Base-by-base conservation (phyloP, 2,113 vertebrate species). In the Percopsis transmontana region DNA sequence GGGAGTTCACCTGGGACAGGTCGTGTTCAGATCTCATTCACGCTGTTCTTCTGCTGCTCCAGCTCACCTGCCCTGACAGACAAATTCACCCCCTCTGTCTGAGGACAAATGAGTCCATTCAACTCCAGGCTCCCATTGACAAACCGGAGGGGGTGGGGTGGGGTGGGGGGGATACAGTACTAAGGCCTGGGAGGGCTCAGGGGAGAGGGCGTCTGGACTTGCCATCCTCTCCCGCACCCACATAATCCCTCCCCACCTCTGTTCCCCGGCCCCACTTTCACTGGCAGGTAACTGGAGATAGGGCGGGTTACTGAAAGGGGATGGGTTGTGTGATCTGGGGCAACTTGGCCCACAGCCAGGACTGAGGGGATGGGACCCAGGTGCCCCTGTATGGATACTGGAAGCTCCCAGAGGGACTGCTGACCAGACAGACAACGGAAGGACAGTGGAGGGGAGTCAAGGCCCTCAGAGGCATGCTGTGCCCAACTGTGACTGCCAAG, bases 31-130 rank as follows among this genome's bases (percentile, higher is more conserved):
- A 57, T 76, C 80, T 85, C 73, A 82, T 84, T 88, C 79, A 77
- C 63, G 63, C 76, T 60, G 68, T 74, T 58, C 21, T 53, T 71
- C 80, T 80, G 70, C 81, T 61, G 74, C 45, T 68, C 70, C 87
- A 82, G 84, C 85, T 90, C 84, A 82, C 87, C 81, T 89, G 85
- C 83, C 87, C 82, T 70, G 68, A 74, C 81, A 79, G 80, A 85
- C 87, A 93, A 91, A 88, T 90, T 91, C 88, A 83, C 85, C 85
- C 84, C 85, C 77, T 72, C 88, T 90, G 90, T 91, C 80, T 88
- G 76, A 68, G 76, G 83, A 92, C 88, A 85, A 90, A 87, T 72
- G 84, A 80, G 65, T 58, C 59, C 79, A 88, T 93, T 93, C 90
- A 91, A 89, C 69, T 76, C 57, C 21, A 75, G 82, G 76, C 81